Evolutionary conservation across 2,888 invertebrate species (phyloP).

Genomic region (Idaea biselata): DNA sequence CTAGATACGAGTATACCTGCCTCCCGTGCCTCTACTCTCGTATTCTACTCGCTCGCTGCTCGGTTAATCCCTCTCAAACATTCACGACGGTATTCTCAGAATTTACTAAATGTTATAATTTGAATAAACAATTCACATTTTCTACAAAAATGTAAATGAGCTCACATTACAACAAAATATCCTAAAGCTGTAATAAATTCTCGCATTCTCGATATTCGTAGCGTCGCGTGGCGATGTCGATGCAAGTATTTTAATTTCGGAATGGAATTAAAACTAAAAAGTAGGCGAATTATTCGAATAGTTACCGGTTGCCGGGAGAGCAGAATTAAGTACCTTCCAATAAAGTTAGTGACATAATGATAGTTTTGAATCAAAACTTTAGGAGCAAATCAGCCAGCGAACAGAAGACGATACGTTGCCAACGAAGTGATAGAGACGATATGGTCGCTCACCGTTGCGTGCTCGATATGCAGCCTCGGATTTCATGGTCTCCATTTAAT

Average conservation of each 20-base stretch:
- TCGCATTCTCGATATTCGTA: conserved; percentile 24
- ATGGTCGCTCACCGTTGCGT: no score
- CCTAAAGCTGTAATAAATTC: conserved; percentile 5
- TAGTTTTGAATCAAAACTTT: no score
- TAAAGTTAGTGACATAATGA: neutral
- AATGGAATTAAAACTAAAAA: conserved; percentile 20
- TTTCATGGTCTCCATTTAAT: neutral
- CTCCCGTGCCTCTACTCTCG: neutral
- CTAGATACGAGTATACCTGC: no score
- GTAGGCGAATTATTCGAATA: conserved; percentile 18
- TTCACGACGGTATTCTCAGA: neutral
- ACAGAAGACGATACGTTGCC: neutral
- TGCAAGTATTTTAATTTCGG: conserved; percentile 23
- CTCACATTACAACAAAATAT: neutral
- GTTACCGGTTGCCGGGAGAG: conserved; percentile 3
- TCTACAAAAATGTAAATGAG: neutral
- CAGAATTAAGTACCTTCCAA: neutral
- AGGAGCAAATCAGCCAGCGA: no score
- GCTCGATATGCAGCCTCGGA: no score
- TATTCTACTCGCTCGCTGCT: neutral
- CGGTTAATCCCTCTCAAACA: conserved; percentile 1
- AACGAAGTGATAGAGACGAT: neutral
- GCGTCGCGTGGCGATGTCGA: conserved; percentile 16
- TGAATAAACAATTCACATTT: neutral
- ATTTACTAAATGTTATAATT: neutral